Conservation (phyloP, 1,140 invertebrate species). For the Musca domestica region DNA sequence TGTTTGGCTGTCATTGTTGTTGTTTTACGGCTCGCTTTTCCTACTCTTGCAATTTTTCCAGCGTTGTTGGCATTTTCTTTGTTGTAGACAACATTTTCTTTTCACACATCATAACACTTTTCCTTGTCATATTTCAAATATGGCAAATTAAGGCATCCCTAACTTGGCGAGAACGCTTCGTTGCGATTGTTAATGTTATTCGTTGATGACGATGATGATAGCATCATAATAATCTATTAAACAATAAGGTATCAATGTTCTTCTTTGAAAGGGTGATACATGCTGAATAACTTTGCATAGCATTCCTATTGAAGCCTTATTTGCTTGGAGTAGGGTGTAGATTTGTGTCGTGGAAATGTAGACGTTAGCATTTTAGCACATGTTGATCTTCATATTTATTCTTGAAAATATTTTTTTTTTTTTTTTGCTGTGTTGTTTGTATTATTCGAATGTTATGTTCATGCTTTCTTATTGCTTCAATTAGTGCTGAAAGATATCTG, state of each 20-base stretch:
- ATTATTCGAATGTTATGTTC: not conserved
- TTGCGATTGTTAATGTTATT: too few relatives aligned
- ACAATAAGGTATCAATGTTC: too few relatives aligned
- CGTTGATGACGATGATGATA: too few relatives aligned
- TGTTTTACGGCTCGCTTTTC: not conserved
- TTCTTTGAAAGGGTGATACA: too few relatives aligned
- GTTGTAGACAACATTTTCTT: slow-evolving; percentile 13
- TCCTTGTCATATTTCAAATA: not conserved
- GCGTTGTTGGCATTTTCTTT: slow-evolving; percentile 14
- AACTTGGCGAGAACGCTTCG: too few relatives aligned
- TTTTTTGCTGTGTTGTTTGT: slow-evolving; percentile 17
- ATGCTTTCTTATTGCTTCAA: not conserved
- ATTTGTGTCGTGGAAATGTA: not conserved
- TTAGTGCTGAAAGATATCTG: not conserved
- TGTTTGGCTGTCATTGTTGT: not conserved
- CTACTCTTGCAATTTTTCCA: not conserved
- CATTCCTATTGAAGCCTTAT: not conserved
- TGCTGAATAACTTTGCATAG: too few relatives aligned
- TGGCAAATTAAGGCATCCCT: too few relatives aligned
- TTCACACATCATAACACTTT: slow-evolving; percentile 19
- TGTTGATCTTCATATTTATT: not conserved
- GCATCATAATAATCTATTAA: too few relatives aligned
- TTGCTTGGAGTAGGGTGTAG: not conserved
- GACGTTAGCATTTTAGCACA: not conserved
- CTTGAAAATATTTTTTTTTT: not conserved